Base-by-base conservation (phyloP, 2,888 invertebrate genomes). In the Tipula helvola region DNA sequence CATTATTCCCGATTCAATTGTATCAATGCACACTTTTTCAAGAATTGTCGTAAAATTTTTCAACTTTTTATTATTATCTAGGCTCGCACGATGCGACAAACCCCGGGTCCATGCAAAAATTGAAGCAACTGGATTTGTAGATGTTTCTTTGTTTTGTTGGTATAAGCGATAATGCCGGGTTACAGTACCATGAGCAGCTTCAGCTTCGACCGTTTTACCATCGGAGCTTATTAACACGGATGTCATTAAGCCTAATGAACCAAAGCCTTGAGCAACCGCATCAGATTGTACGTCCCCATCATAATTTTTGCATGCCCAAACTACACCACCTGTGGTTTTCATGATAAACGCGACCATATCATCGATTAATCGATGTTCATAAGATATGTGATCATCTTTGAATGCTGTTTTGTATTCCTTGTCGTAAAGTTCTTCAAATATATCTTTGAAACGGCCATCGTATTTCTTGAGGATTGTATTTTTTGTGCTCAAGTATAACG, bases 391-490 rank as follows among this genome's bases (percentile, higher is more conserved):
- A 44, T 7, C 44, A 44, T 44, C 44, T 44, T 44, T 44, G 44
- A 44, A 44, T 12, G 44, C 44, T 12, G 10, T 44, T 44, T 44
- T 44, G 44, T 44, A 99, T 86, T 97, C 94, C 87, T 94, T 94
- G 4, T 97, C 96, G 91, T 98, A 99, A 89, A 98, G 96, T 88
- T 97, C 97, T 92, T 98, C 96, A 93, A 99, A 99, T 89, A 99
- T 98, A 89, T 99, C 98, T 92, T 98, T 98, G 92, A 99, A 99
- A 88, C 97, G 94, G 0, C 99, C 99, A 91, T 99, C 98, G 90
- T 99, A 99, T 89, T 96, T 95, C 92, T 99, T 99, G 85, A 99
- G 93, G 90, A 99, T 99, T 0, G 99, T 99, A 90, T 99, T 99
- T 92, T 99, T 99, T 5, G 99, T 99, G 90, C 98, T 98, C 89